A percentile compares a stretch with the other conserved stretches of the same genome.
Conservation (phyloP, 2,888 invertebrate species). For the Cabera pusaria region DNA sequence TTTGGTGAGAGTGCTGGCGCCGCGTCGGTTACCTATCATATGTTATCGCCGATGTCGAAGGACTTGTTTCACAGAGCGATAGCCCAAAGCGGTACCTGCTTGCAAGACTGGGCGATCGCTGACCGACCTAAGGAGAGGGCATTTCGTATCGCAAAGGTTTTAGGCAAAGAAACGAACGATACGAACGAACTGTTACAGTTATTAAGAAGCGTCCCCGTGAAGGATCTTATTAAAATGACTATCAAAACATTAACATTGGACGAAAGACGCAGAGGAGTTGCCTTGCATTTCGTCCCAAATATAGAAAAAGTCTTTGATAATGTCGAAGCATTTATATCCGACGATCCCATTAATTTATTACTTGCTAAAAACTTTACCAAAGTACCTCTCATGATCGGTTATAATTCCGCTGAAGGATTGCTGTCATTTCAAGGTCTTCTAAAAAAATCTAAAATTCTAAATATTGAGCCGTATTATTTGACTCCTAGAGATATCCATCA, state of each 20-base stretch:
- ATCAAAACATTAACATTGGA: constrained; percentile 46
- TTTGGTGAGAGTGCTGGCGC: constrained; percentile 72
- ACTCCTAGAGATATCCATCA: constrained; percentile 50
- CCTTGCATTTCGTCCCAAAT: constrained; percentile 49
- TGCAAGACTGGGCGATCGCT: constrained; percentile 52
- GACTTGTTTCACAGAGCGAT: constrained; percentile 67
- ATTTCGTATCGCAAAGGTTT: constrained; percentile 47
- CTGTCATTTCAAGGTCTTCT: constrained; percentile 38
- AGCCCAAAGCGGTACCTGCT: constrained; percentile 59
- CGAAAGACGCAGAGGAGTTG: constrained; percentile 48
- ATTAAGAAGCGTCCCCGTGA: constrained; percentile 47
- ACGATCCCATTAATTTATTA: constrained; percentile 46
- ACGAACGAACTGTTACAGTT: constrained; percentile 46
- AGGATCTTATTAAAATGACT: constrained; percentile 43
- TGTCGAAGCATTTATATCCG: constrained; percentile 48
- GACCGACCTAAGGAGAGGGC: constrained; percentile 47
- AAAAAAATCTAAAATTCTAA: constrained; percentile 42
- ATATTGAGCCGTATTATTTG: constrained; percentile 45
- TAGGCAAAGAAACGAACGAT: constrained; percentile 56
- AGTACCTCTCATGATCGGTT: constrained; percentile 57
- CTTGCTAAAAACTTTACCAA: constrained; percentile 43
- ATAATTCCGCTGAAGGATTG: constrained; percentile 57
- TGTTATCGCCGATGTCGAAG: constrained; percentile 64
- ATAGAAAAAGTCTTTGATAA: constrained; percentile 52
- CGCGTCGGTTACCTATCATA: constrained; percentile 57